Conservation (phyloP, 2,797 vertebrate genomes). For the Macropus fuliginosus region DNA sequence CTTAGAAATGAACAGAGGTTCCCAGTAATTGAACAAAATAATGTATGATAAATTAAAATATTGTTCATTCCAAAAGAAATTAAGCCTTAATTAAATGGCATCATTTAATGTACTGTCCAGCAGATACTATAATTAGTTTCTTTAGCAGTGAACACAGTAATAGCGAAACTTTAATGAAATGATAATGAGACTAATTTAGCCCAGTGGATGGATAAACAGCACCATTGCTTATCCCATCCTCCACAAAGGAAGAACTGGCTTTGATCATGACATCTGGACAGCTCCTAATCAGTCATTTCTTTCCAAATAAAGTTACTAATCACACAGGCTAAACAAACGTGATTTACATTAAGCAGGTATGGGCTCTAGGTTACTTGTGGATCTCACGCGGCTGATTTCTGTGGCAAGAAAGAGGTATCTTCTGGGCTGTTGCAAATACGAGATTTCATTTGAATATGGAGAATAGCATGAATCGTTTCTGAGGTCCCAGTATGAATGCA, state of each 20-base stretch:
- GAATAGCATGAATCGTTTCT: slow-evolving; percentile 42
- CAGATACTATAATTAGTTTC: slow-evolving; percentile 80
- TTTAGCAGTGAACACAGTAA: slow-evolving; percentile 64
- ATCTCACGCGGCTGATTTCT: slow-evolving; percentile 42
- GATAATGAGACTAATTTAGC: slow-evolving; percentile 79
- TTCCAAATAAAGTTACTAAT: slow-evolving; percentile 68
- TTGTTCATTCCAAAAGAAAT: slow-evolving; percentile 79
- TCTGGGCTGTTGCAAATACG: slow-evolving; percentile 58
- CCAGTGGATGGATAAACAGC: slow-evolving; percentile 67
- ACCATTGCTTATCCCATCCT: slow-evolving; percentile 32
- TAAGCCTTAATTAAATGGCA: slow-evolving; percentile 82
- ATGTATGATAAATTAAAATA: slow-evolving; percentile 79
- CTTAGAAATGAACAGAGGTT: slow-evolving; percentile 72
- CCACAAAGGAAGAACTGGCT: slow-evolving; percentile 26
- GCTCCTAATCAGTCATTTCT: slow-evolving; percentile 36
- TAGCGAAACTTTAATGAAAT: slow-evolving; percentile 71
- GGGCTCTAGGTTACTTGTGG: background rate
- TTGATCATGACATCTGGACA: slow-evolving; percentile 14
- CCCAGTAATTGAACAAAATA: slow-evolving; percentile 78
- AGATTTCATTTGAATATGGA: slow-evolving; percentile 60
- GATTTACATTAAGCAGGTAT: slow-evolving; percentile 60
- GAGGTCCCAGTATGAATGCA: slow-evolving; percentile 62
- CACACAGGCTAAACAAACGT: slow-evolving; percentile 48
- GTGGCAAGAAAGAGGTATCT: slow-evolving; percentile 37
- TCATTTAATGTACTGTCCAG: slow-evolving; percentile 78